Conservation (phyloP, 2,888 invertebrate genomes). For the Philhelius pedissequus region DNA sequence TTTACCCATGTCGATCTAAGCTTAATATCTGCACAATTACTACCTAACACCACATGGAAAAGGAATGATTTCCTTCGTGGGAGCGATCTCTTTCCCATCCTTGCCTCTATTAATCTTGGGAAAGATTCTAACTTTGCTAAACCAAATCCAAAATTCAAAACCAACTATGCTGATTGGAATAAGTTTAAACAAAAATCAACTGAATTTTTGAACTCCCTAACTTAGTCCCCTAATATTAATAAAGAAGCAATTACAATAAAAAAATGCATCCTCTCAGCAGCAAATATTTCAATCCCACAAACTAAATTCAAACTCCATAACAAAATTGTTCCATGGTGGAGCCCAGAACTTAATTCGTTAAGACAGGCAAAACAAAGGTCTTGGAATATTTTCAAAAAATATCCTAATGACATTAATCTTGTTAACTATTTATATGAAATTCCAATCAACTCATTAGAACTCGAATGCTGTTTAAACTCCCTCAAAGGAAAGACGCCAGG, state of each 20-base stretch:
- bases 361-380: neutral
- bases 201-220: neutral
- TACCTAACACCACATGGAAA: neutral
- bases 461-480: too few species aligned
- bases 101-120: neutral
- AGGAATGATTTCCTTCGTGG: neutral
- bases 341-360: neutral
- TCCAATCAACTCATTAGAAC: neutral
- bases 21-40: conserved; percentile 1
- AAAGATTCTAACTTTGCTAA: neutral
- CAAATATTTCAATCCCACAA: neutral
- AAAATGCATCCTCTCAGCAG: neutral
- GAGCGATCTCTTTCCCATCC: conserved; percentile 8
- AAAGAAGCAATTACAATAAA: neutral
- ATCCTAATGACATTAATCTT: neutral
- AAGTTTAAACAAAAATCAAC: neutral
- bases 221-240: neutral
- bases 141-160: neutral
- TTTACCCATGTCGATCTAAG: conserved; percentile 17
- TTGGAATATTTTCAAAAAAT: neutral
- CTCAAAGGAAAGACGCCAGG: too few species aligned
- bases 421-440: neutral
- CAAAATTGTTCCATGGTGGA: conserved; percentile 3
- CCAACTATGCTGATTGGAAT: neutral
- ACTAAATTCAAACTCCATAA: neutral